These are phyloP conservation scores for Caenorhabditis sp. DNA, from an alignment of 2,888 invertebrate species.

Conservation along the genomic window DNA sequence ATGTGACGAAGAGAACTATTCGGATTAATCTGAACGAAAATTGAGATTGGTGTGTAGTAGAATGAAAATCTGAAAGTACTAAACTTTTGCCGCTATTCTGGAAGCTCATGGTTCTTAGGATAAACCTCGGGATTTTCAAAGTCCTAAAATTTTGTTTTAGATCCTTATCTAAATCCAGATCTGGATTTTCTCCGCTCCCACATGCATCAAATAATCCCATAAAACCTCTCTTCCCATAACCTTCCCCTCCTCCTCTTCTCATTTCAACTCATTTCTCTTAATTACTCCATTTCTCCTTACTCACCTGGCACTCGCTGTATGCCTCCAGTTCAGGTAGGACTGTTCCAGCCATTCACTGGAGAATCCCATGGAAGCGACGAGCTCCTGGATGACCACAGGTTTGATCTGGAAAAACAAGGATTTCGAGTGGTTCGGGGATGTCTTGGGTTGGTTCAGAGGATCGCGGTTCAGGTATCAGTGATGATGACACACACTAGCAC, in stretches of 20 bases:
- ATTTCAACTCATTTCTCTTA: background rate
- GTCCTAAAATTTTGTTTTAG: background rate
- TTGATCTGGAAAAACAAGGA: conserved; percentile 49
- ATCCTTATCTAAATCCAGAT: background rate
- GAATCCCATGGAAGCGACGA: conserved; percentile 59
- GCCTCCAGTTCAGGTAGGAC: conserved; percentile 61
- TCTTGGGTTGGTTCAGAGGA: conserved; percentile 13
- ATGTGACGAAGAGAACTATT: conserved; percentile 52
- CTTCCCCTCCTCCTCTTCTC: background rate
- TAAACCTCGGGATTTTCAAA: background rate
- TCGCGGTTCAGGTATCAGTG: conserved; percentile 53
- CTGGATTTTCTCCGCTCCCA: background rate
- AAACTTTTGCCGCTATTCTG: too few relatives aligned
- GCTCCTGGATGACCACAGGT: conserved; percentile 24
- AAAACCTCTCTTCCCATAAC: conserved; percentile 9
- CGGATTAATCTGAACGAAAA: conserved; percentile 54
- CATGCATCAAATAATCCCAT: background rate
- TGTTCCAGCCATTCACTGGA: conserved; percentile 67
- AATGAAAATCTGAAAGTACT: too few relatives aligned
- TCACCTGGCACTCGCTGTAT: conserved; percentile 54
- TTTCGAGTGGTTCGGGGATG: conserved; percentile 2
- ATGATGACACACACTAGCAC: conserved; percentile 32
- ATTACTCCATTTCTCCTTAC: conserved; percentile 6
- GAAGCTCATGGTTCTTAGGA: too few relatives aligned
- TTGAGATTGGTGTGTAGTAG: too few relatives aligned